Base-by-base conservation (phyloP, 2,797 vertebrate genomes). In the Enteromius argenteus region DNA sequence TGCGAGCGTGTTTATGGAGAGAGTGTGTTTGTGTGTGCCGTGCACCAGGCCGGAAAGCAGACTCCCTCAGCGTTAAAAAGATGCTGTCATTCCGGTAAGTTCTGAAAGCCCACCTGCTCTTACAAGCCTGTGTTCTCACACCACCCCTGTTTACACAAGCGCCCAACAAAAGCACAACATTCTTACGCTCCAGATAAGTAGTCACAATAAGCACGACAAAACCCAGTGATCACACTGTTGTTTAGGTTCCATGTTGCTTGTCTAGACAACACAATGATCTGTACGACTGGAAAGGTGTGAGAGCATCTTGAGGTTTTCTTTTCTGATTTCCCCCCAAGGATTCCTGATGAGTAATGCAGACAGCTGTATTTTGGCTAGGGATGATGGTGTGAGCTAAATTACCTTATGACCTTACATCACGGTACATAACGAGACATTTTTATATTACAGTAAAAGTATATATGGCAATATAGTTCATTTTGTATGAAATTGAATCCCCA, bases 141-240 rank as follows among this genome's bases (percentile, higher is more conserved):
- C 91, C 85, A 89, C 85, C 89, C 90, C 81, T 94, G 94, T 94
- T 95, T 94, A 94, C 92, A 94, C 90, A 93, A 92, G 93, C 91
- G 32, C 91, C 93, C 92, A 94, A 95, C 94, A 95, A 94, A 95
- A 92, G 92, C 90, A 93, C 92, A 92, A 92, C 93, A 93, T 93
- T 94, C 92, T 92, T 89, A 92, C 86, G 89, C 64, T 83, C 86
- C 88, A 93, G 94, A 95, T 95, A 94, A 94, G 92, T 91, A 89
- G 89, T 64, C 87, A 79, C 75, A 68, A 91, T 87, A 91, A 87
- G 88, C 86, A 83, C 88, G 89, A 92, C 92, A 91, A 91, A 89
- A 84, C 85, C 82, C 89, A 90, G 87, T 90, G 86, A 81, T 90
- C 86, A 85, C 90, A 90, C 60, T 39, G 87, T 79, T 93, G 92